Evolutionary conservation across 2,113 vertebrate genomes (phyloP), one percentile per base, ranked within the genome.

Genomic region (Panthera tigris): DNA sequence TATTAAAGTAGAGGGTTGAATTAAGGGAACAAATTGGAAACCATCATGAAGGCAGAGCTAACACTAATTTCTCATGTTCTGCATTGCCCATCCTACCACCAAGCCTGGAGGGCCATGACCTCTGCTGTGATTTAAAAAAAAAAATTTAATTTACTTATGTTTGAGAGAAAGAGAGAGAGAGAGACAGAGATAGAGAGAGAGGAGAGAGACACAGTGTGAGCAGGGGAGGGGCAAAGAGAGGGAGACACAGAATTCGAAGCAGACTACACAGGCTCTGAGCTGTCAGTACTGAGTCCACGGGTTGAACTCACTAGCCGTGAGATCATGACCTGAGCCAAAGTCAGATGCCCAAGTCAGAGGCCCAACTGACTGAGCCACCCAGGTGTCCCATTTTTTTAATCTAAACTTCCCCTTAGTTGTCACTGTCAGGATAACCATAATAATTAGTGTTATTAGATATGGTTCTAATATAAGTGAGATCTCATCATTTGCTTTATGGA

Each of bases 21-120:
- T 31, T 0, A 31, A 81, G 23, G 36, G 10, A 71, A 69, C 33
- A 48, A 65, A 92, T 3, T 73, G 12, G 21, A 71, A 89, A 41
- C 33, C 10, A 33, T 65, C 31, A 68, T 61, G 39, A 95, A 80
- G 13, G 6, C 27, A 63, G n/a, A 29, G n/a, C 39, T 80, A 39
- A 3, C 6, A n/a, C 50, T 52, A 33, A 33, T 73, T 69, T 92
- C 1, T 79, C 25, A 27, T 96, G 5, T 55, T 66, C 31, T 19
- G 16, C 15, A n/a, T 55, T 71, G 7, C 0, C 5, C 16, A 25
- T 55, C 5, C 19, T 3, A 18, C 18, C 9, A 7, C 2, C 21
- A 29, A 66, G 2, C 3, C 31, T 83, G 76, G 33, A 55, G 45
- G 61, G 3, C 3, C 52, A 78, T 27, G 14, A 9, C 36, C 50